Evolutionary conservation across 2,888 invertebrate species (phyloP).

Genomic region (Rambutsinella grinnellia): DNA sequence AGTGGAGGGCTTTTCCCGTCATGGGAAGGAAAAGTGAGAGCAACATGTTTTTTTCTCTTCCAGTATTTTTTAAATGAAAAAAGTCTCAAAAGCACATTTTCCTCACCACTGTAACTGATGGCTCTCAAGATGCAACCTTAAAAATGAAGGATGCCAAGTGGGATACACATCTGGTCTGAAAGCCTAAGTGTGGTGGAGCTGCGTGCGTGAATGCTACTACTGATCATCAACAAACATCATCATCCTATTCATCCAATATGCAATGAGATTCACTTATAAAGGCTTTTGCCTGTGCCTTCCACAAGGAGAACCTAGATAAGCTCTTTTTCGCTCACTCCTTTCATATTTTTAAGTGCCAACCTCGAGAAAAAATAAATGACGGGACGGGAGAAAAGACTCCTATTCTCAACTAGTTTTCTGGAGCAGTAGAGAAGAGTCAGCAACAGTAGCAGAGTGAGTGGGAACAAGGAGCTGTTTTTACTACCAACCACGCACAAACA

Average conservation of each 20-base stretch:
- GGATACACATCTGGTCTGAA: slow-evolving; percentile 39
- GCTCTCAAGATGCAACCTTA: slow-evolving; percentile 4
- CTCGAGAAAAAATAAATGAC: not conserved
- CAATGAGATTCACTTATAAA: not conserved
- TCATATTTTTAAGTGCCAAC: not conserved
- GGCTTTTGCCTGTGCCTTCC: not conserved
- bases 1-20: slow-evolving; percentile 1
- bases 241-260: not conserved
- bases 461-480: not conserved
- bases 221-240: not conserved
- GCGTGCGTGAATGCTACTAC: not conserved
- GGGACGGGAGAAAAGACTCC: slow-evolving; percentile 2
- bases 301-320: slow-evolving; percentile 6
- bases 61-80: slow-evolving; percentile 34
- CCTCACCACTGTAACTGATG: slow-evolving; percentile 10
- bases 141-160: slow-evolving; percentile 38
- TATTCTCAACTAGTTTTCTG: slow-evolving; percentile 34
- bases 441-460: not conserved
- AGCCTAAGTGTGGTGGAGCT: not conserved
- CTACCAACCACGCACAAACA: slow-evolving; percentile 5
- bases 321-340: not conserved
- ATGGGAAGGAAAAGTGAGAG: not conserved
- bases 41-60: slow-evolving; percentile 15
- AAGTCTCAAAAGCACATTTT: slow-evolving; percentile 44
- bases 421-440: slow-evolving; percentile 23